Percentiles rank a stretch among this genome's conserved stretches.
Conservation (phyloP, 2,113 vertebrate genomes). For the Grallaria varia region DNA sequence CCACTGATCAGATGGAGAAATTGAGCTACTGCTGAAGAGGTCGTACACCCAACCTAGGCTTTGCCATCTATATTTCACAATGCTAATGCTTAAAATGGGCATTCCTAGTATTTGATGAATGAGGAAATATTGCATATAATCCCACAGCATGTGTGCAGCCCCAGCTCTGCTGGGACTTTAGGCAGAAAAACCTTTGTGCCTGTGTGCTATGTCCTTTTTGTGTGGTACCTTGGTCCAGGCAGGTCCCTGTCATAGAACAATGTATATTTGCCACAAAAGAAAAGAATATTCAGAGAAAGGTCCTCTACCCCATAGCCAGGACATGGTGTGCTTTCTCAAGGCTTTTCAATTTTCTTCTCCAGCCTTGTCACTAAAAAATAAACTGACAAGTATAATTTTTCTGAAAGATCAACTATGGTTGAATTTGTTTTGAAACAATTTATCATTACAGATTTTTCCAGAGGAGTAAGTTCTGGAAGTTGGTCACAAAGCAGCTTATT, state of each 20-base stretch:
- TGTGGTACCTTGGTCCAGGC: not conserved
- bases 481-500: not conserved
- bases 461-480: not conserved
- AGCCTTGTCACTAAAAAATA: not conserved
- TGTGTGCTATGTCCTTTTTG: not conserved
- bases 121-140: not conserved
- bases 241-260: not conserved
- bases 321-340: not conserved
- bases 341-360: not conserved
- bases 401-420: not conserved
- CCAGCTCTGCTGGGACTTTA: not conserved
- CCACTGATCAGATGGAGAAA: not conserved
- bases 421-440: not conserved
- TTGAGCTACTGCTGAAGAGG: not conserved
- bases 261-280: not conserved
- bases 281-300: not conserved
- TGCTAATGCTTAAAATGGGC: not conserved
- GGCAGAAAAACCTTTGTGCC: not conserved
- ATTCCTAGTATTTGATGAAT: not conserved
- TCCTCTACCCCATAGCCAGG: not conserved
- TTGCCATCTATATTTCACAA: not conserved
- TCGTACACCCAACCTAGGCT: not conserved
- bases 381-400: not conserved
- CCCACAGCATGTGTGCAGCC: not conserved
- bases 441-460: not conserved